phyloP scores from a whole-genome alignment of 2,797 vertebrate species.

The Oryzias dopingdopingensis region DNA sequence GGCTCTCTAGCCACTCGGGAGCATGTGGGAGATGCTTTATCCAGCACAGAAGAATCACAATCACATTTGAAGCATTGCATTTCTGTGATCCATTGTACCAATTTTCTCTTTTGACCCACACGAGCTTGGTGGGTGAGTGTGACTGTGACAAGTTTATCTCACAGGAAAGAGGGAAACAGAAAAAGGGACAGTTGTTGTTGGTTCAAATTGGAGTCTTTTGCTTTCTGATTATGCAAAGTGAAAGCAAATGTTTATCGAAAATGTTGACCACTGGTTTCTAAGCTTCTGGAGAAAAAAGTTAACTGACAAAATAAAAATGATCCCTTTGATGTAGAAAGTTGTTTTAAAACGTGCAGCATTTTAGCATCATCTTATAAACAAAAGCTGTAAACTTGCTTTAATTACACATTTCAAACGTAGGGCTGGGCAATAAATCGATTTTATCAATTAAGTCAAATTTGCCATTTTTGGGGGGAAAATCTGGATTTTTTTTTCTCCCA shows the following conservation, averaged over 20 bases:
- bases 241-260: constrained; percentile 26
- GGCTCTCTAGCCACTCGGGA: constrained; percentile 64
- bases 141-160: constrained; percentile 59
- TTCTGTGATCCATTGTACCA: constrained; percentile 60
- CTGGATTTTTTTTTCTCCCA: too few species aligned
- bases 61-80: constrained; percentile 63
- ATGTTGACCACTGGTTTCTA: constrained; percentile 17
- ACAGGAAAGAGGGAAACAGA: constrained; percentile 30
- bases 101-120: constrained; percentile 53
- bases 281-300: constrained; percentile 8
- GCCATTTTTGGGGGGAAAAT: too few species aligned
- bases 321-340: not conserved
- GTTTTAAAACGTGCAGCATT: not conserved
- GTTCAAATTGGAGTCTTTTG: constrained; percentile 24
- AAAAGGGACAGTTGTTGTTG: constrained; percentile 44
- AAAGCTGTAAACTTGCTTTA: not conserved
- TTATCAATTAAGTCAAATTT: too few species aligned
- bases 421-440: too few species aligned
- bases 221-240: constrained; percentile 24
- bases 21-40: constrained; percentile 57
- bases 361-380: not conserved
- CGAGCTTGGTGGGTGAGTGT: constrained; percentile 34
- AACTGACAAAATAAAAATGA: not conserved
- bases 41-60: constrained; percentile 59
- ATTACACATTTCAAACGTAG: not conserved